These are phyloP conservation scores for Siderastrea radians DNA, from an alignment of 92 coral and sea anemone species.

Conservation along the genomic window DNA sequence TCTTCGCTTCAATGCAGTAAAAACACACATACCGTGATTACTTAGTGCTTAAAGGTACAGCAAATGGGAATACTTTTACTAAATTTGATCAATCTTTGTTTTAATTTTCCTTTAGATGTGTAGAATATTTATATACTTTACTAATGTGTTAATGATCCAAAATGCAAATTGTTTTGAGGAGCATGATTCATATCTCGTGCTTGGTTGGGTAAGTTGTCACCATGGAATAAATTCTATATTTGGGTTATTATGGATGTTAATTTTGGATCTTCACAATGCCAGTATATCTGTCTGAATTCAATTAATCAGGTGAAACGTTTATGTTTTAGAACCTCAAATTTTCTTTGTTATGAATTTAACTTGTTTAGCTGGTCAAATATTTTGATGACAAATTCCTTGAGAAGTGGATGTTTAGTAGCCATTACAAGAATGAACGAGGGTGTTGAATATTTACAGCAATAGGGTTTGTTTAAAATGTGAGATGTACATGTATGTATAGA, in stretches of 20 bases:
- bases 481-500: too few relatives aligned
- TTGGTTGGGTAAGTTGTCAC: not conserved
- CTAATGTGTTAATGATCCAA: not conserved
- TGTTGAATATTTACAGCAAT: not conserved
- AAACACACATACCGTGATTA: too few relatives aligned
- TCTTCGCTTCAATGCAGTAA: not conserved
- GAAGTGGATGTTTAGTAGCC: not conserved
- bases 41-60: not conserved
- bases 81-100: not conserved
- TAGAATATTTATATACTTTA: not conserved
- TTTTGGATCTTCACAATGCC: not conserved
- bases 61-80: too few relatives aligned
- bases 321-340: not conserved
- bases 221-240: not conserved
- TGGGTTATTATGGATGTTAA: conserved; percentile 11
- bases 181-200: not conserved
- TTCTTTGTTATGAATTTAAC: not conserved
- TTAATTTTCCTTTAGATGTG: not conserved
- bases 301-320: not conserved
- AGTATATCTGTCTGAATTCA: not conserved
- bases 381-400: not conserved
- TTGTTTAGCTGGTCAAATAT: not conserved
- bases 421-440: not conserved
- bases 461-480: not conserved
- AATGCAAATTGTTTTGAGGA: not conserved